Percentiles rank a stretch among this genome's conserved stretches.
Evolutionary conservation across 35 echinoderm and acorn worm species (phyloP).

Genomic region (Nesometra sesokonis): DNA sequence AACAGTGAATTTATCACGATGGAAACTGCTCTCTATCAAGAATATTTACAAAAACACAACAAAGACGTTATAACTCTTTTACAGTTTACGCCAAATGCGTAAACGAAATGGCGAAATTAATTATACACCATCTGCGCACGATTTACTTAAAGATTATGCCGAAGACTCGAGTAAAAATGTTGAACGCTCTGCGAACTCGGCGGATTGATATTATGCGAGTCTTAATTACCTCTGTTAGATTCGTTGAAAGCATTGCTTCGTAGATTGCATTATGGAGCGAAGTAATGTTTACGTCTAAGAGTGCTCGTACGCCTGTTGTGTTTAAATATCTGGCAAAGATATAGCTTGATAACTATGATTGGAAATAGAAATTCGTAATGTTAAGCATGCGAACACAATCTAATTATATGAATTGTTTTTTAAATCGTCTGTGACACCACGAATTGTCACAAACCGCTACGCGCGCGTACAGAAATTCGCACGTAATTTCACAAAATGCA

Average conservation of each 20-base stretch:
- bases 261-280: background rate
- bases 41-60: too few relatives aligned
- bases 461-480: too few relatives aligned
- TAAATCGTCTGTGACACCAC: too few relatives aligned
- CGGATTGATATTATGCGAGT: background rate
- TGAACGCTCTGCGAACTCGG: background rate
- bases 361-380: too few relatives aligned
- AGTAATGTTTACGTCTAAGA: background rate
- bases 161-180: background rate
- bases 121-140: background rate
- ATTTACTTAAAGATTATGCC: background rate
- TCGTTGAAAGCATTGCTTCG: background rate
- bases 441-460: too few relatives aligned
- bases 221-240: background rate
- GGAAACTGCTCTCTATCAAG: too few relatives aligned
- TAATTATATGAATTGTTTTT: too few relatives aligned
- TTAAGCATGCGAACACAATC: too few relatives aligned
- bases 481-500: too few relatives aligned
- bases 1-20: too few relatives aligned
- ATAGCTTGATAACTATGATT: too few relatives aligned
- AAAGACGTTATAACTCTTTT: background rate
- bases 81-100: background rate
- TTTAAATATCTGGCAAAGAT: too few relatives aligned
- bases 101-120: background rate
- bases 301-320: background rate